Evolutionary conservation across 2,888 invertebrate genomes (phyloP), one percentile per base, ranked within the genome.

Genomic region (Amiota communis): DNA sequence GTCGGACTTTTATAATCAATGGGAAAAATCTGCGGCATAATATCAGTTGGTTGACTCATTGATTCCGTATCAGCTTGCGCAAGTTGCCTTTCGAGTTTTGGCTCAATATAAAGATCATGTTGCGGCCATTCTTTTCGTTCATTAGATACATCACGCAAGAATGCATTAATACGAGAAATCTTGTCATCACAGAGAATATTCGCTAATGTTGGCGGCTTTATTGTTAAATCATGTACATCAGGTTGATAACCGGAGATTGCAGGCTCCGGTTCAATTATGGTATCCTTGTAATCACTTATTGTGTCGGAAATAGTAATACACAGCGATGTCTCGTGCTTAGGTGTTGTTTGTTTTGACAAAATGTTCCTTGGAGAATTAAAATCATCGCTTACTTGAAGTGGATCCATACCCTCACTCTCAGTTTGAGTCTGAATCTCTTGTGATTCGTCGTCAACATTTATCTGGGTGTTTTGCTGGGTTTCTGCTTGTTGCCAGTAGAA

Each of bases 81-180:
- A 6, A 85, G 23, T 1, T 76, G 76, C 4, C 81, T 82, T 57
- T 65, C 48, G 13, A 49, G 8, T 68, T 51, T 46, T 46, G n/a
- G 70, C 2, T 69, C 61, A 0, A 17, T 57, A n/a, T 17, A 51
- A 8, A 74, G 36, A 36, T 36, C 81, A 10, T 77, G 79, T 3
- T 77, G 76, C 1, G 61, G 10, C 67, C 81, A 74, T 47, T 78
- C 78, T 47, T 69, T 82, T 0, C 79, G 76, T 46, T 85, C 82
- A 0, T 79, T 75, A 4, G 88, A 87, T 0, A 88, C 89, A 74
- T 89, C 89, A 0, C 86, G 86, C 11, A 89, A 74, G 68, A 88
- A 89, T 0, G 86, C 88, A 15, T 86, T 82, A 65, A 89, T 86
- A 8, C 86, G 86, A 56, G 86, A 80, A 0, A 84, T 80, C 53